Evolutionary conservation across 2,113 vertebrate genomes (phyloP).

Genomic region (Takifugu flavidus): DNA sequence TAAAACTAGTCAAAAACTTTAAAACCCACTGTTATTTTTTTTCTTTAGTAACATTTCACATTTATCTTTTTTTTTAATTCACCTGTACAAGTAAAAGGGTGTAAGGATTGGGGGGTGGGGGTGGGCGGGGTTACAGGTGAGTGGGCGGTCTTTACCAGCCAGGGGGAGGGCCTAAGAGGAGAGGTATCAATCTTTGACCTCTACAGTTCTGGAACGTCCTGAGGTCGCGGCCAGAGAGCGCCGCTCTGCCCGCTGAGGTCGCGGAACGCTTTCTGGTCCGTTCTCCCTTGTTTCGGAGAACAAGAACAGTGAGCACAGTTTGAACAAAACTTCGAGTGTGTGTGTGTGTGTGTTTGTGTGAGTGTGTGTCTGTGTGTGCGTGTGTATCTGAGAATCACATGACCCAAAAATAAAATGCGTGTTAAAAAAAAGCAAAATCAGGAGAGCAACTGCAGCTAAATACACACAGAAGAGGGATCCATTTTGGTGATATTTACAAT

Average conservation of each 20-base stretch:
- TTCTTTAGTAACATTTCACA: slow-evolving; percentile 80
- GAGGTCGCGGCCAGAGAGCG: slow-evolving; percentile 56
- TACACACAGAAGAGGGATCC: slow-evolving; percentile 66
- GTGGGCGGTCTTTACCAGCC: slow-evolving; percentile 34
- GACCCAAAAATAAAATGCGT: slow-evolving; percentile 57
- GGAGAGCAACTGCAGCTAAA: slow-evolving; percentile 66
- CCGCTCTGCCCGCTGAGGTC: slow-evolving; percentile 37
- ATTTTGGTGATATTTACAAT: slow-evolving; percentile 82
- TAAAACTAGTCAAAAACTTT: slow-evolving; percentile 95
- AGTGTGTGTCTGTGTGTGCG: slow-evolving; percentile 73
- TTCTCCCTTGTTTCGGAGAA: slow-evolving; percentile 33
- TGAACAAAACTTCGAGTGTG: slow-evolving; percentile 76
- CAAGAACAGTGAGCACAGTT: slow-evolving; percentile 70
- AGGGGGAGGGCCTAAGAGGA: slow-evolving; percentile 60
- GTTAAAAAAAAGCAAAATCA: slow-evolving; percentile 50
- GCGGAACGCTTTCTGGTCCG: slow-evolving; percentile 44
- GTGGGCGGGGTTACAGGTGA: slow-evolving; percentile 45
- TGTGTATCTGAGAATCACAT: slow-evolving; percentile 65
- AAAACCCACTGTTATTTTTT: slow-evolving; percentile 78
- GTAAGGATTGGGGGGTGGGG: slow-evolving; percentile 48
- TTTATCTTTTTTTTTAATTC: slow-evolving; percentile 75
- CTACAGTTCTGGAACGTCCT: slow-evolving; percentile 63
- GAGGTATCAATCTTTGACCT: slow-evolving; percentile 64
- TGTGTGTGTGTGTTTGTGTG: slow-evolving; percentile 72
- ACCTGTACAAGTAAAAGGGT: slow-evolving; percentile 73